Conservation (phyloP, 2,797 vertebrate species). For the Anomalospiza imberbis region DNA sequence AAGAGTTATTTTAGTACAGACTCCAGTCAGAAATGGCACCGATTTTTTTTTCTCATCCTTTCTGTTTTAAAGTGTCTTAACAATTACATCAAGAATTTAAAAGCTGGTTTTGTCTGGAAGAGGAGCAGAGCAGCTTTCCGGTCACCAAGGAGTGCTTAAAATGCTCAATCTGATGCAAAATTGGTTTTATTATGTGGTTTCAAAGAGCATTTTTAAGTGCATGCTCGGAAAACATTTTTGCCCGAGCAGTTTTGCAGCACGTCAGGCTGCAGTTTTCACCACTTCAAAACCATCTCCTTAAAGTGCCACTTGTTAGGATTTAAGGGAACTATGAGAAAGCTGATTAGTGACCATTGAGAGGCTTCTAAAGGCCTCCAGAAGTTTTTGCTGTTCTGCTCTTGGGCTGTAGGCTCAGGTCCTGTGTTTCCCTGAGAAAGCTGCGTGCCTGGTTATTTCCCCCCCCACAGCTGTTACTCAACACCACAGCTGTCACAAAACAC, state of each 20-base stretch:
- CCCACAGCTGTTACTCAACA: slow-evolving; percentile 17
- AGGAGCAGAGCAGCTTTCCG: neutral
- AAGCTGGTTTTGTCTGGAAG: neutral
- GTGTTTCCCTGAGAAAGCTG: neutral
- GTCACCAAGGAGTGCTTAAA: neutral
- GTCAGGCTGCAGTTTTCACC: neutral
- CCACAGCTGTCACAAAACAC: slow-evolving; percentile 38
- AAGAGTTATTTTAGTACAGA: neutral
- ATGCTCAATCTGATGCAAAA: neutral
- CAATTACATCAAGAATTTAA: neutral
- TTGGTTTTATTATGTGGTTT: neutral
- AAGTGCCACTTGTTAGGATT: neutral
- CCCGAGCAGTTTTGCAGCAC: neutral
- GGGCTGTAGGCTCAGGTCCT: neutral
- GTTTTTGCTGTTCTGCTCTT: neutral
- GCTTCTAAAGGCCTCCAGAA: neutral
- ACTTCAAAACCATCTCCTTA: neutral
- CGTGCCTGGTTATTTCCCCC: neutral
- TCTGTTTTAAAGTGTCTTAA: neutral
- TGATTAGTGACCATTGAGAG: neutral
- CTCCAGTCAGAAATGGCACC: neutral
- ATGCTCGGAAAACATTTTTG: neutral
- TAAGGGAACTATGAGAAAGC: neutral
- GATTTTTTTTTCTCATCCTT: neutral
- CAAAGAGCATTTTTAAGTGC: neutral